These are phyloP conservation scores for Molorchus minor DNA, from an alignment of 2,888 invertebrate genomes.

Conservation along the genomic window DNA sequence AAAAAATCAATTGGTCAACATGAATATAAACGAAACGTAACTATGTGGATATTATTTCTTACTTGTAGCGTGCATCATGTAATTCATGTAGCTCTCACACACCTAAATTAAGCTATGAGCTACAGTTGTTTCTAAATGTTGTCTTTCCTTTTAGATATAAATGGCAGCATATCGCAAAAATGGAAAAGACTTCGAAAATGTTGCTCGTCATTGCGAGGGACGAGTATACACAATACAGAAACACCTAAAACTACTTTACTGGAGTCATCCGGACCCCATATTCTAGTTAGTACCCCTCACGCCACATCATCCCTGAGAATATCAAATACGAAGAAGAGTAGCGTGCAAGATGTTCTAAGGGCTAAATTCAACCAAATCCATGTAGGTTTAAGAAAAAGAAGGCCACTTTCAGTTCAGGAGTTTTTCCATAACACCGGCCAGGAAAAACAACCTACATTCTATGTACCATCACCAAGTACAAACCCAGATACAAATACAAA, in stretches of 20 bases:
- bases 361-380: constrained; percentile 76
- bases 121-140: not conserved
- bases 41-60: no score
- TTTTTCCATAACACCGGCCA: constrained; percentile 63
- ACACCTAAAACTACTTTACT: constrained; percentile 64
- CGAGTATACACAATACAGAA: constrained; percentile 67
- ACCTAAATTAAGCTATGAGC: no score
- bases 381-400: constrained; percentile 72
- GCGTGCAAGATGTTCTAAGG: constrained; percentile 72
- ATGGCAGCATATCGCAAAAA: constrained; percentile 78
- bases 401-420: constrained; percentile 76
- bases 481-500: no score
- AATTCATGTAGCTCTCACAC: no score
- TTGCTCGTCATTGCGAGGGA: constrained; percentile 67
- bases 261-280: constrained; percentile 64
- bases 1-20: no score
- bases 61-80: no score
- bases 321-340: constrained; percentile 63
- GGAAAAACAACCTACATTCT: constrained; percentile 71
- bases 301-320: constrained; percentile 63
- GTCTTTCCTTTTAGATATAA: constrained; percentile 70
- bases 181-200: constrained; percentile 78
- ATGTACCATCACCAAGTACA: constrained; percentile 72
- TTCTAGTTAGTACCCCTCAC: constrained; percentile 60
- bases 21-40: no score